Evolutionary conservation across 2,888 invertebrate species (phyloP).

Genomic region (Epinotia nisella): DNA sequence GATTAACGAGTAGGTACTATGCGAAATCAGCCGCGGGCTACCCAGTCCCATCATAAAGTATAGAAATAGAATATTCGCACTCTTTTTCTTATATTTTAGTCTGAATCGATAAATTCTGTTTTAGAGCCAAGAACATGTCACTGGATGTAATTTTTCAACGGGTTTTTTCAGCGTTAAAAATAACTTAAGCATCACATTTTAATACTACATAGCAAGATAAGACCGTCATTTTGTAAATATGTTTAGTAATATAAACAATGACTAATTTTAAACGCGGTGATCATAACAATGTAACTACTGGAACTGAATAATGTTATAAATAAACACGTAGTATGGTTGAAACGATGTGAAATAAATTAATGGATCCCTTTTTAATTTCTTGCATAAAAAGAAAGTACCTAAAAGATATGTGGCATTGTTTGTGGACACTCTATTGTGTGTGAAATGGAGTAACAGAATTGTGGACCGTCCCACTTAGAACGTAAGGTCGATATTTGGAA

Average conservation of each 20-base stretch:
- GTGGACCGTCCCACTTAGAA: no score
- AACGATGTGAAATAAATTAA: no score
- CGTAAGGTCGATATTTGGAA: no score
- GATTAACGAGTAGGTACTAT: no score
- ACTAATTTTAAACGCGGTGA: slow-evolving; percentile 32
- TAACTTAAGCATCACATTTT: slow-evolving; percentile 47
- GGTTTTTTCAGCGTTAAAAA: slow-evolving; percentile 46
- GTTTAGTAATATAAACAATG: slow-evolving; percentile 35
- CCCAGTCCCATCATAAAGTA: slow-evolving; percentile 30
- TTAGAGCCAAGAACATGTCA: slow-evolving; percentile 59
- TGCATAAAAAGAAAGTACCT: no score
- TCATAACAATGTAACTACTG: slow-evolving; percentile 22
- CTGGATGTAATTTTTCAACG: slow-evolving; percentile 44
- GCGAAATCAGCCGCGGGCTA: background rate
- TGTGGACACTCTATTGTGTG: no score
- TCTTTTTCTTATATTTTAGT: slow-evolving; percentile 23
- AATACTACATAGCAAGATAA: slow-evolving; percentile 29
- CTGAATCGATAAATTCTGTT: slow-evolving; percentile 54
- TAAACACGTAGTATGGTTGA: slow-evolving; percentile 6
- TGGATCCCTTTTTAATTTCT: no score
- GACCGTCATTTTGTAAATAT: slow-evolving; percentile 13
- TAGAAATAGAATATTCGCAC: slow-evolving; percentile 37
- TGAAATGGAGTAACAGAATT: no score
- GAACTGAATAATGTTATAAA: slow-evolving; percentile 25
- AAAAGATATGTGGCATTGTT: no score